These are phyloP conservation scores for Seira ritae DNA, from an alignment of 2,888 invertebrate species.

Conservation along the genomic window DNA sequence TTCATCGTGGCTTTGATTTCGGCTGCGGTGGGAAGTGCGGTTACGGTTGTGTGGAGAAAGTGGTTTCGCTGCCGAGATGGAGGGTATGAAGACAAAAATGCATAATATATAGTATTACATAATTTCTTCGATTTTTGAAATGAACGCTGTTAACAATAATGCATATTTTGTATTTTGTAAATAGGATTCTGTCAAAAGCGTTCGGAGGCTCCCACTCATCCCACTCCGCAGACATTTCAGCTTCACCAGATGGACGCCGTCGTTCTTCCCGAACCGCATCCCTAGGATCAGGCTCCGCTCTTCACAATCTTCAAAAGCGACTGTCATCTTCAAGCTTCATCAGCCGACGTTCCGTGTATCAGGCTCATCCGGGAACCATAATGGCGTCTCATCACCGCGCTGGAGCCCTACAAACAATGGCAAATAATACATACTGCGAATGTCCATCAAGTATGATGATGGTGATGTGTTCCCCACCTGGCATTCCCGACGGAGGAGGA, in stretches of 20 bases:
- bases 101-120: background rate
- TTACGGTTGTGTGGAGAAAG: slow-evolving; percentile 65
- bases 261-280: slow-evolving; percentile 55
- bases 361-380: slow-evolving; percentile 36
- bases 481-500: slow-evolving; percentile 13
- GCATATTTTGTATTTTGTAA: too few species aligned
- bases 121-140: background rate
- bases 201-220: slow-evolving; percentile 50
- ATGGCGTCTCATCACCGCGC: slow-evolving; percentile 43
- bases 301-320: slow-evolving; percentile 55
- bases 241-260: slow-evolving; percentile 51
- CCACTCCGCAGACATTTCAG: slow-evolving; percentile 54
- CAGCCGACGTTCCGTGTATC: slow-evolving; percentile 42
- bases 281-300: slow-evolving; percentile 40
- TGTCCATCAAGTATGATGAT: slow-evolving; percentile 57
- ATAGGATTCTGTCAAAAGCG: slow-evolving; percentile 54
- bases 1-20: slow-evolving; percentile 71
- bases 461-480: slow-evolving; percentile 41
- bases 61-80: slow-evolving; percentile 56
- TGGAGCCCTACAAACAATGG: slow-evolving; percentile 38
- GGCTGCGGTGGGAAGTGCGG: slow-evolving; percentile 69
- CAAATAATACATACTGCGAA: slow-evolving; percentile 56
- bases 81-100: slow-evolving; percentile 54
- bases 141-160: too few species aligned
- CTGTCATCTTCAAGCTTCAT: slow-evolving; percentile 57